Base-by-base conservation (phyloP, 1,140 invertebrate species). In the Cotesia glomerata region DNA sequence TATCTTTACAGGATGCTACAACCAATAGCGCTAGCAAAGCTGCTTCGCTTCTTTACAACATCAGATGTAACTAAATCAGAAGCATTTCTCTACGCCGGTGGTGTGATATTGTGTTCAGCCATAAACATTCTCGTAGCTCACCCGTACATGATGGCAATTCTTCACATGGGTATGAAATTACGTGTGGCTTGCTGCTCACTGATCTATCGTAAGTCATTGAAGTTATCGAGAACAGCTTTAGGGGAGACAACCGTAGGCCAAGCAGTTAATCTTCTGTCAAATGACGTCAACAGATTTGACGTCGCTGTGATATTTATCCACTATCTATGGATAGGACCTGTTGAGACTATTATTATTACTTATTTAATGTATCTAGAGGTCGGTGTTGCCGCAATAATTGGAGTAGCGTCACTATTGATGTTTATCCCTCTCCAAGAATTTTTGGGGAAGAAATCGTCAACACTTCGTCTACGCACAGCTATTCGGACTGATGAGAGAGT, bases 201-300 rank as follows among this genome's bases (percentile, higher is more conserved):
- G 0, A 91, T 97, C 65, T 97, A 96, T 80, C 91, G 92, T 83
- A 95, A 97, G 90, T 92, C 88, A 2, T 79, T 93, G 52, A 86
- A 85, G 75, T 78, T 92, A 0, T 91, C 90, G 5, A 89, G 88
- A 74, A 89, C 88, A n/a, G 92, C 94, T n/a, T 84, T 95, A 14
- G 91, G 91, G 0, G 90, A 93, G 82, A 95, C 94, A 0, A 92
- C 95, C 0, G 88, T 93, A 2, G 95, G 95, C 0, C 93, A 95
- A 81, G 93, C 96, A 66, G 92, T 97, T 0, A 98, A 97, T 83
- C 88, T 97, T 0, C 83, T 97, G 64, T 95, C 95, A 0, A 97
- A 97, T 71, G 95, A 97, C 80, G 90, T 93, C 9, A 92, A 90
- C 26, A 84, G 92, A 26, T 94, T 93, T 76, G 92, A 94, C 81